phyloP scores from a whole-genome alignment of 2,888 invertebrate species.

The Platycnemis pennipes region DNA sequence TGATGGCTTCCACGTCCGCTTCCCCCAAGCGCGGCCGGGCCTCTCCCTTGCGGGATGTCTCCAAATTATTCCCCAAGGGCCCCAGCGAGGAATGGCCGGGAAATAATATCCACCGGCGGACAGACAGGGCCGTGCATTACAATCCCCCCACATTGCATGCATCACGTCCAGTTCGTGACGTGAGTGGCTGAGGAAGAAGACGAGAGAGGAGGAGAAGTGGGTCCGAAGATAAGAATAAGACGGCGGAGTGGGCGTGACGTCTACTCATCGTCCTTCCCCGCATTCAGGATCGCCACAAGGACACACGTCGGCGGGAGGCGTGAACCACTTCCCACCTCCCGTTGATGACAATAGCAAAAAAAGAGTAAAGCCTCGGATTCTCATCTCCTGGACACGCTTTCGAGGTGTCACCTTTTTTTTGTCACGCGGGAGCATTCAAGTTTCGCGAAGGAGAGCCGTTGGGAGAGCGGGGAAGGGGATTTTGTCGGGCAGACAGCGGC shows the following conservation, averaged over 20 bases:
- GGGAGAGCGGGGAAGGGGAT: neutral
- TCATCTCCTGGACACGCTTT: slow-evolving; percentile 26
- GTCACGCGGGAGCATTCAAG: neutral
- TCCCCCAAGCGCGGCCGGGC: neutral
- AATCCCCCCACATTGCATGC: neutral
- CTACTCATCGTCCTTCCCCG: neutral
- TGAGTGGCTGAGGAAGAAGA: neutral
- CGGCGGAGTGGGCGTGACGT: neutral
- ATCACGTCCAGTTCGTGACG: neutral
- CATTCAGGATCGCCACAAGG: neutral
- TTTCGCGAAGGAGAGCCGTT: neutral
- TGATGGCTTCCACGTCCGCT: neutral
- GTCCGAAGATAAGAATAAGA: neutral
- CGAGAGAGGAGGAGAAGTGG: neutral
- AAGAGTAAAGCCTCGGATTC: neutral
- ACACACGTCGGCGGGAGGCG: neutral
- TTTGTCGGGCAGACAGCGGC: neutral
- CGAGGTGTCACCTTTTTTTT: neutral
- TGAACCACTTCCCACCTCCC: neutral
- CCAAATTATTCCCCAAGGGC: slow-evolving; percentile 26
- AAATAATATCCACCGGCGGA: neutral
- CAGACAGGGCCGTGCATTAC: neutral
- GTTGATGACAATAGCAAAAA: neutral
- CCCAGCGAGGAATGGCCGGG: neutral
- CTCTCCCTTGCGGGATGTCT: neutral